Evolutionary conservation across 2,888 invertebrate species (phyloP), one percentile per base, ranked within the genome.

Genomic region (Noctua pronuba): DNA sequence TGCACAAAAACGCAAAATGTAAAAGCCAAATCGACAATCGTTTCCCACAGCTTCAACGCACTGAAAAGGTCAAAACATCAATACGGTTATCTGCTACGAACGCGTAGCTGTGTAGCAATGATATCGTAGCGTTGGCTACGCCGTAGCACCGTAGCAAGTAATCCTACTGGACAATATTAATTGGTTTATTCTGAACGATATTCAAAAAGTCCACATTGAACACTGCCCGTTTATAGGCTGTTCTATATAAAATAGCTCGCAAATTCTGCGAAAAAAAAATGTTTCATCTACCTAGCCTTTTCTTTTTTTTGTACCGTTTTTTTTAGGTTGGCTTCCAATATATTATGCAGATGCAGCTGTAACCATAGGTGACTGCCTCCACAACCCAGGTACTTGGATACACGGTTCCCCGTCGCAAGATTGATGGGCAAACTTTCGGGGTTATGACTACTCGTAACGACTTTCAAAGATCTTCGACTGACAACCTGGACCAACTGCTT

Each of bases 81-180:
- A 69, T 80, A 79, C 65, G 10, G 49, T 75, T 75, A 70, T 80
- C 55, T 49, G 60, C 72, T 52, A 73, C 31, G 31, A 49, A n/a
- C 49, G 13, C 72, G 55, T 73, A 73, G 83, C 78, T 44, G 78
- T 68, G 79, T 84, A 82, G 84, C 74, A 28, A 13, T 21, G 84
- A 84, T 70, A 71, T 73, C 38, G 55, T 73, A 70, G 66, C 52
- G 31, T 13, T 16, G 52, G 60, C 73, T 83, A 71, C 67, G 74
- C 31, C 79, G 73, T 79, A 84, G 79, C 70, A 41, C 7, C n/a
- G 35, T 16, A n/a, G n/a, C 64, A 41, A 24, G 35, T 66, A 73
- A 73, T 65, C 65, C 68, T 60, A 10, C n/a, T 24, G n/a, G 31
- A 28, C 64, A 69, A 44, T 80, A 69, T 76, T 69, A 82, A 80